A percentile compares a stretch with the other conserved stretches of the same genome.
These are phyloP conservation scores for Xestia rhomboidea DNA, from an alignment of 2,888 invertebrate species.

Conservation along the genomic window DNA sequence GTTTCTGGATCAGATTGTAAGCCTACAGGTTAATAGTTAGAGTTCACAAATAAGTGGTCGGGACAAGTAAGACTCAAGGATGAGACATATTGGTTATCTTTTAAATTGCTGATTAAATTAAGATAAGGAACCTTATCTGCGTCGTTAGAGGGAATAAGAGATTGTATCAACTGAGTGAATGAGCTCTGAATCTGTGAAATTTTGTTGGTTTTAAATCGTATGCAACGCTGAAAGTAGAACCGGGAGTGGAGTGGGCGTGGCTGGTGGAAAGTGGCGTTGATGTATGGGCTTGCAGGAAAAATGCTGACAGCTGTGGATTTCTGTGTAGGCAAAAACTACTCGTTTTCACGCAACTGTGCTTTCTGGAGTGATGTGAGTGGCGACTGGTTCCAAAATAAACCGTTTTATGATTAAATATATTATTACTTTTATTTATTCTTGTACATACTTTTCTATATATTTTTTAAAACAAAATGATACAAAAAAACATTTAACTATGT, in stretches of 20 bases:
- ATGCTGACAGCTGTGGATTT: background rate
- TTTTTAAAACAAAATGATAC: background rate
- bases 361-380: background rate
- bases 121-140: constrained; percentile 2
- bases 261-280: constrained; percentile 1
- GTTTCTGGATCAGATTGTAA: constrained; percentile 46
- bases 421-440: background rate
- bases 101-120: constrained; percentile 17
- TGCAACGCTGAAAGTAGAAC: constrained; percentile 2
- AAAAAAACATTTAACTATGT: too few relatives aligned
- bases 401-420: too few relatives aligned
- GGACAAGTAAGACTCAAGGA: background rate
- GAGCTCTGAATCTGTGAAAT: background rate
- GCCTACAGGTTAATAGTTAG: constrained; percentile 41
- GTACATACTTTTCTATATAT: background rate
- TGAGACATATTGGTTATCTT: constrained; percentile 3
- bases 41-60: constrained; percentile 13
- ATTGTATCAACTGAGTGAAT: constrained; percentile 18
- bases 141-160: constrained; percentile 9
- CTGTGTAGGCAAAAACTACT: background rate
- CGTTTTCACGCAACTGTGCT: background rate
- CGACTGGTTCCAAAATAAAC: background rate
- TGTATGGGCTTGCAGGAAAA: background rate
- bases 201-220: constrained; percentile 14
- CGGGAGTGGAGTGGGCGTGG: background rate